Conservation (phyloP, 2,888 invertebrate species). For the Melipona bicolor region DNA sequence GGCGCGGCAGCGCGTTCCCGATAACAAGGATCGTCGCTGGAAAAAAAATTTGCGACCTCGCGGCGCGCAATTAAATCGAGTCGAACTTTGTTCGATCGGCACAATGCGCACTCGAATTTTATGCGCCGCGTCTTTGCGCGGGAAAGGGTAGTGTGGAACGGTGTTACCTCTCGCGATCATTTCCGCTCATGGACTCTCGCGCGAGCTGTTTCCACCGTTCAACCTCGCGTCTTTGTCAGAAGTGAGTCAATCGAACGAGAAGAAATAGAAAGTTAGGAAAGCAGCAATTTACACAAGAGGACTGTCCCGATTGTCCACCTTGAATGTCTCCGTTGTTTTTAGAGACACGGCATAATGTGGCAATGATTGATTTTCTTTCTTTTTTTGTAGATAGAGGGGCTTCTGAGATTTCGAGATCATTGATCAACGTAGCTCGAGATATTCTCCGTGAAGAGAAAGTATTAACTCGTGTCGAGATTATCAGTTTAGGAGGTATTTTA, state of each 20-base stretch:
- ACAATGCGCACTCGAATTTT: constrained; percentile 15
- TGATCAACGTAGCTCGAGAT: too few relatives aligned
- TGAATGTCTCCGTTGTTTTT: too few relatives aligned
- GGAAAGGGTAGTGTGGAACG: not conserved
- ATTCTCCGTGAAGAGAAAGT: too few relatives aligned
- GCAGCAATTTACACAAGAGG: too few relatives aligned
- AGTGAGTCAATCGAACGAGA: not conserved
- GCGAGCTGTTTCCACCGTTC: not conserved
- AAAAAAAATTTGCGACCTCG: constrained; percentile 9
- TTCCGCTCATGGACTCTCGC: constrained; percentile 1
- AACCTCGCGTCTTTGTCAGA: not conserved
- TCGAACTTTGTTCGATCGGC: constrained; percentile 29
- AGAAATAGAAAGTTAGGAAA: too few relatives aligned
- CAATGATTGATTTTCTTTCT: too few relatives aligned
- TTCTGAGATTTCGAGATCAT: too few relatives aligned
- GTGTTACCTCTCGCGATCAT: not conserved
- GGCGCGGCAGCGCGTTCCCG: constrained; percentile 9
- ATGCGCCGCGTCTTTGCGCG: not conserved
- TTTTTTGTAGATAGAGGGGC: too few relatives aligned
- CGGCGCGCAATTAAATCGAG: constrained; percentile 40
- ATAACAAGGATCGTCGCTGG: constrained; percentile 11
- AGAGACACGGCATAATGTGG: too few relatives aligned
- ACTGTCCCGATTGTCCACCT: too few relatives aligned
- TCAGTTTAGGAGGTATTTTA: too few relatives aligned
- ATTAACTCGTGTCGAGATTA: too few relatives aligned